Evolutionary conservation across 2,888 invertebrate genomes (phyloP).

Genomic region (Aphrophora alni): DNA sequence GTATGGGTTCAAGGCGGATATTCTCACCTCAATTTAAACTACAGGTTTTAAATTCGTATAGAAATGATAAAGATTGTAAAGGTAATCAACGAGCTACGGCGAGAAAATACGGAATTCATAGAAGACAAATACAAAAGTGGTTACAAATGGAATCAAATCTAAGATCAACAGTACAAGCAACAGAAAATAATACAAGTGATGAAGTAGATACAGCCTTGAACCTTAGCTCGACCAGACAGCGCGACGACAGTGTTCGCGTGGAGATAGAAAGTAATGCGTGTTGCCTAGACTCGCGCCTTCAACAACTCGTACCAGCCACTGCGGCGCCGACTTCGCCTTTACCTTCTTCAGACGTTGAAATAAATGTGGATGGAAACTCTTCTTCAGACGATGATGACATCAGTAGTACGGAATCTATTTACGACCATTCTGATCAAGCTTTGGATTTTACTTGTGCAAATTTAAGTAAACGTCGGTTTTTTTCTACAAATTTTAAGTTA

Average conservation of each 20-base stretch:
- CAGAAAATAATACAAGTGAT: slow-evolving; percentile 42
- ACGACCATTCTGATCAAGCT: slow-evolving; percentile 49
- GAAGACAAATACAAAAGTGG: slow-evolving; percentile 92
- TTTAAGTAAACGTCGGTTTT: slow-evolving; percentile 57
- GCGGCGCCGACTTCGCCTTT: slow-evolving; percentile 18
- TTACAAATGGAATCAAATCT: slow-evolving; percentile 82
- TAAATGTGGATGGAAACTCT: slow-evolving; percentile 49
- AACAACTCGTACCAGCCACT: slow-evolving; percentile 23
- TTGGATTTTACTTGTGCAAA: slow-evolving; percentile 53
- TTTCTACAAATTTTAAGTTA: slow-evolving; percentile 60
- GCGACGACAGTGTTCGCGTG: slow-evolving; percentile 52
- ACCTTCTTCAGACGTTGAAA: slow-evolving; percentile 42
- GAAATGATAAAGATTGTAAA: slow-evolving; percentile 84
- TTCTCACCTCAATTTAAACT: slow-evolving; percentile 90
- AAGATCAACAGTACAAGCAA: slow-evolving; percentile 69
- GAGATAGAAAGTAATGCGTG: slow-evolving; percentile 36
- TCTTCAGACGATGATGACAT: slow-evolving; percentile 47
- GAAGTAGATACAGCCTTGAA: slow-evolving; percentile 58
- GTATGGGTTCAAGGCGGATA: slow-evolving; percentile 83
- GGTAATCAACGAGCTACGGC: slow-evolving; percentile 91
- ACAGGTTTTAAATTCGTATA: slow-evolving; percentile 86
- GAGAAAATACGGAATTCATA: slow-evolving; percentile 87
- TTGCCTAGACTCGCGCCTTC: slow-evolving; percentile 39
- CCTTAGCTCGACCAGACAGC: slow-evolving; percentile 60
- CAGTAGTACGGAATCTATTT: slow-evolving; percentile 46